phyloP scores from a whole-genome alignment of 2,113 vertebrate species.

The Mixornis gularis region DNA sequence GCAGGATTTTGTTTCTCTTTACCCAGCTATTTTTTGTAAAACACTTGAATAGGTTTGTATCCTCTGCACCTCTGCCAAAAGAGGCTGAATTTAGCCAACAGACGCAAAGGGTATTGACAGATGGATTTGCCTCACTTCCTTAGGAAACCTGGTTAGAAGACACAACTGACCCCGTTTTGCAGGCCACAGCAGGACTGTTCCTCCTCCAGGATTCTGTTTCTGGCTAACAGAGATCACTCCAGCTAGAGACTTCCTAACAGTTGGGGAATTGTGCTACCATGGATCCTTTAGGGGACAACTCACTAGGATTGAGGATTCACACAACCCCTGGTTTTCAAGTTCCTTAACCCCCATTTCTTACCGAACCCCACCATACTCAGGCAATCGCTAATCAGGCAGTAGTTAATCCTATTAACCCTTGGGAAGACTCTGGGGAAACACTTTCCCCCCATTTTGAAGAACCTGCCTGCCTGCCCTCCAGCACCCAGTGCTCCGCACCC shows the following conservation, averaged over 20 bases:
- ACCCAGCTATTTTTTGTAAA: not conserved
- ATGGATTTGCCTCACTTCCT: conserved; percentile 56
- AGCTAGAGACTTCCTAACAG: not conserved
- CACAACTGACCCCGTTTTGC: not conserved
- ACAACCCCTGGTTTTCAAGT: not conserved
- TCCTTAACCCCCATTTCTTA: not conserved
- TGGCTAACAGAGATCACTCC: not conserved
- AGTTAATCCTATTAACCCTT: not conserved
- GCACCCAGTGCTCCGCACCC: not conserved
- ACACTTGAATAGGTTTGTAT: conserved; percentile 9
- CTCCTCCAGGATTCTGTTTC: not conserved
- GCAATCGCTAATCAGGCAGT: no score
- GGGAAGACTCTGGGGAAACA: not conserved
- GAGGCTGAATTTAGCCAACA: conserved; percentile 22
- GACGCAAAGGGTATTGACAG: conserved; percentile 40
- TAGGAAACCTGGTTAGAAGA: conserved; percentile 53
- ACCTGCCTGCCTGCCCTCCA: not conserved
- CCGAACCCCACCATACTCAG: not conserved
- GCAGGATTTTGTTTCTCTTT: not conserved
- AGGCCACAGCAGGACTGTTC: not conserved
- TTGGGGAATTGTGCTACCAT: not conserved
- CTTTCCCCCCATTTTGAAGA: not conserved
- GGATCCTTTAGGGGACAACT: not conserved
- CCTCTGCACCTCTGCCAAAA: conserved; percentile 27
- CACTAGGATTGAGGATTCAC: not conserved